phyloP scores from a whole-genome alignment of 2,113 vertebrate species.

The Raja brachyura region DNA sequence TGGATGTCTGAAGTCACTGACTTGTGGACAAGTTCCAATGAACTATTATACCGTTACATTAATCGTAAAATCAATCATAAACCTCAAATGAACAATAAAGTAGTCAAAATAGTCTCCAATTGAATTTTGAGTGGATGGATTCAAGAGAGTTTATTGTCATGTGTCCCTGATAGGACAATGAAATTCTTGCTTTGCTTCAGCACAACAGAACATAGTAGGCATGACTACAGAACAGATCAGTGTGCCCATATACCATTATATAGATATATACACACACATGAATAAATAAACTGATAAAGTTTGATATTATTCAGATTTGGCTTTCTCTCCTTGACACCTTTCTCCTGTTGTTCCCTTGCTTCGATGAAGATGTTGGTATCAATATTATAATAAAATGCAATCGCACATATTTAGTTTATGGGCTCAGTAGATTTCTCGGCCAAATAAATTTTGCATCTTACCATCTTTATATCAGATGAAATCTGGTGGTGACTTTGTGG shows the following conservation, averaged over 20 bases:
- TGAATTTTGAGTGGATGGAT: not conserved
- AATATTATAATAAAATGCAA: not conserved
- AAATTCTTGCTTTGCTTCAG: too few relatives aligned
- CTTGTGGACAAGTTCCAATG: not conserved
- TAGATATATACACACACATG: too few relatives aligned
- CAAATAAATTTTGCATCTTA: not conserved
- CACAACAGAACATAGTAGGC: too few relatives aligned
- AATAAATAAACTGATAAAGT: too few relatives aligned
- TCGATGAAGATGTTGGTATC: not conserved
- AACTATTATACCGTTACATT: not conserved
- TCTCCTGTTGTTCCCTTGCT: not conserved
- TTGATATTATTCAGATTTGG: not conserved
- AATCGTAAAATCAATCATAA: not conserved
- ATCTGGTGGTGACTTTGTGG: not conserved
- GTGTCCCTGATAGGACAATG: too few relatives aligned
- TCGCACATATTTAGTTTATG: not conserved
- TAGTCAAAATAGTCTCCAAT: not conserved
- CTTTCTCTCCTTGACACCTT: not conserved
- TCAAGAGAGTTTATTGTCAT: too few relatives aligned
- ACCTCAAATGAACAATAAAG: not conserved
- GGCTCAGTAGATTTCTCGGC: not conserved
- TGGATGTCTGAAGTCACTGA: not conserved
- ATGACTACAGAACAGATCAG: too few relatives aligned
- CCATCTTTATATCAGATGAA: too few relatives aligned
- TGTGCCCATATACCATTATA: too few relatives aligned